phyloP scores from a whole-genome alignment of 2,113 vertebrate species.

The Corythoichthys haematopterus region DNA sequence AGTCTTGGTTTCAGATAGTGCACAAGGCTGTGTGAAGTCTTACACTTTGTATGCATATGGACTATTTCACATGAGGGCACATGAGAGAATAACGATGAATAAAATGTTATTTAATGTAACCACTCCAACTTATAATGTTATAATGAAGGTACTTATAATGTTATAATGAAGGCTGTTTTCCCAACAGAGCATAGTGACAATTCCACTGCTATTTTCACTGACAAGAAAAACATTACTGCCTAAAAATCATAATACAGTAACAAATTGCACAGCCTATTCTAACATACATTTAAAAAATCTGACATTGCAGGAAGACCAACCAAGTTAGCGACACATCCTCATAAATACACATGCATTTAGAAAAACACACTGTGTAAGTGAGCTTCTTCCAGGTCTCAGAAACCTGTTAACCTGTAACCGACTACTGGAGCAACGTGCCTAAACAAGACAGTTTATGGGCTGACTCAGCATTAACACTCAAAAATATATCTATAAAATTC shows the following conservation, averaged over 20 bases:
- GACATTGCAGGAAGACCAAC: neutral
- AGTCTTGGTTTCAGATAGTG: too few species aligned
- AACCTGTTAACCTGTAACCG: constrained; percentile 57
- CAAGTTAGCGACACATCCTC: neutral
- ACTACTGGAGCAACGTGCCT: constrained; percentile 33
- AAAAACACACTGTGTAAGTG: constrained; percentile 14
- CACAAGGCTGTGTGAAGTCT: too few species aligned
- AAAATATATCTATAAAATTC: neutral
- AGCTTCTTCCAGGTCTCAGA: constrained; percentile 17
- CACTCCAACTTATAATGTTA: constrained; percentile 8
- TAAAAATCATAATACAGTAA: too few species aligned
- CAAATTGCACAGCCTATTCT: neutral
- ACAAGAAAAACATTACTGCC: neutral
- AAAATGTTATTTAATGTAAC: neutral
- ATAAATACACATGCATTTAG: neutral
- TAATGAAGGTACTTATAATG: constrained; percentile 13
- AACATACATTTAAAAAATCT: neutral
- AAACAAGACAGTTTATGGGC: constrained; percentile 42
- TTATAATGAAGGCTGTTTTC: constrained; percentile 6
- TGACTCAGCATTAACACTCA: constrained; percentile 11
- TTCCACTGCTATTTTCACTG: neutral
- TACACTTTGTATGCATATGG: neutral
- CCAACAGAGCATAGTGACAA: neutral
- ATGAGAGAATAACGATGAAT: neutral
- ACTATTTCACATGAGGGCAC: neutral